Percentiles rank a stretch among this genome's conserved stretches.
Conservation (phyloP, 2,888 invertebrate species). For the Dioctria rufipes region DNA sequence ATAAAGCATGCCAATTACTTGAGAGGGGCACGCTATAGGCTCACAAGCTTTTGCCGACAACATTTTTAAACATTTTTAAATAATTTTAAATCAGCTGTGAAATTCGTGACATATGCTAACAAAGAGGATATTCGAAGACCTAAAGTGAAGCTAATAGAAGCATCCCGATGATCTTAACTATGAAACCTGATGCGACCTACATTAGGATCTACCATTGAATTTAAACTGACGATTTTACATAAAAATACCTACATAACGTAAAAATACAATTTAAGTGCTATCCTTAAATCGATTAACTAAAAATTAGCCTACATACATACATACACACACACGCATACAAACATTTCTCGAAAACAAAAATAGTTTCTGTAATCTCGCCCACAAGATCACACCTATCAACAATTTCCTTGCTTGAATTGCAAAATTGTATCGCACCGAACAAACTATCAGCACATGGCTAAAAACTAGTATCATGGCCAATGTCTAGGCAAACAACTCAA, state of each 20-base stretch:
- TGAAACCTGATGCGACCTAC: too few relatives aligned
- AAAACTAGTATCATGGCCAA: conserved; percentile 51
- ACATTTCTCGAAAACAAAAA: neutral
- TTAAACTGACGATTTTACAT: too few relatives aligned
- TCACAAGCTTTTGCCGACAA: too few relatives aligned
- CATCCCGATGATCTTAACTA: too few relatives aligned
- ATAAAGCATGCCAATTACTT: too few relatives aligned
- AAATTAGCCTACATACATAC: neutral
- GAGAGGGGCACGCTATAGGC: too few relatives aligned
- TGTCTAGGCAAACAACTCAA: conserved; percentile 51
- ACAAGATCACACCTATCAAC: conserved; percentile 6
- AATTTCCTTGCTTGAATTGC: conserved; percentile 31
- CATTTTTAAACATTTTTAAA: too few relatives aligned
- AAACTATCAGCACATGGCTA: neutral
- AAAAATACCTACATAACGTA: neutral
- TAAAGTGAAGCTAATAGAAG: too few relatives aligned
- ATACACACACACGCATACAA: neutral
- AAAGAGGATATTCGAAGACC: too few relatives aligned
- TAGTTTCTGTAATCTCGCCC: conserved; percentile 14
- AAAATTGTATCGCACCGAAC: conserved; percentile 18
- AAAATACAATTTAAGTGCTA: neutral
- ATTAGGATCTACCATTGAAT: too few relatives aligned
- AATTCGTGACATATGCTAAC: too few relatives aligned
- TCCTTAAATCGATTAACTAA: neutral
- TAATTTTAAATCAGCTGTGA: too few relatives aligned